These are phyloP conservation scores for Thrips palmi DNA, from an alignment of 1,140 invertebrate species.

Conservation along the genomic window DNA sequence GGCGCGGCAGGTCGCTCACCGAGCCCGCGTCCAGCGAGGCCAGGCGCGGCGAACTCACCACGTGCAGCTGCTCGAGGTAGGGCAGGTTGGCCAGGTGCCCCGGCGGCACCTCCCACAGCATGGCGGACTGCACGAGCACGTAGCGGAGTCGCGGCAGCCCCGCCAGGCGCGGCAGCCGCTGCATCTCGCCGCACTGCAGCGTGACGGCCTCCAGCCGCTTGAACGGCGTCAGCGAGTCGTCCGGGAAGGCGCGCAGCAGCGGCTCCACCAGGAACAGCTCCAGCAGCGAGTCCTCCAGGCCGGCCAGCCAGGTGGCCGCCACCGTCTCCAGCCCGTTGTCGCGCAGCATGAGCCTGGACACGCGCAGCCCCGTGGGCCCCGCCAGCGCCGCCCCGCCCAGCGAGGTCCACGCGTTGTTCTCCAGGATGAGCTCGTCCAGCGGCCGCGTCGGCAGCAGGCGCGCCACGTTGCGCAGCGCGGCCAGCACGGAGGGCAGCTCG, in stretches of 20 bases:
- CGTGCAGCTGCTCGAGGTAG: slow-evolving; percentile 51
- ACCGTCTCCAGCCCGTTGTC: slow-evolving; percentile 67
- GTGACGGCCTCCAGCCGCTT: slow-evolving; percentile 63
- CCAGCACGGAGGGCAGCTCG: slow-evolving; percentile 51
- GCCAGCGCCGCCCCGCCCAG: slow-evolving; percentile 59
- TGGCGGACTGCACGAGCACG: slow-evolving; percentile 40
- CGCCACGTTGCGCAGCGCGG: slow-evolving; percentile 49
- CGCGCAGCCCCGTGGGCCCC: slow-evolving; percentile 37
- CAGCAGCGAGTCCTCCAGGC: slow-evolving; percentile 38
- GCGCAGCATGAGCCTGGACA: slow-evolving; percentile 59
- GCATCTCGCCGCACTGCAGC: slow-evolving; percentile 51
- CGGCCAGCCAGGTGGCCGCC: slow-evolving; percentile 51
- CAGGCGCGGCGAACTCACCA: slow-evolving; percentile 45
- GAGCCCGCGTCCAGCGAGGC: slow-evolving; percentile 47
- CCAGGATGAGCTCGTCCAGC: slow-evolving; percentile 67
- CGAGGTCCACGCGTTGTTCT: slow-evolving; percentile 67
- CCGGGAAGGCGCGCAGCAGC: slow-evolving; percentile 51
- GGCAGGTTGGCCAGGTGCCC: slow-evolving; percentile 51
- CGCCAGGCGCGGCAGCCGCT: slow-evolving; percentile 36
- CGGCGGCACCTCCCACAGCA: slow-evolving; percentile 45
- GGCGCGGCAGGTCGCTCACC: slow-evolving; percentile 49
- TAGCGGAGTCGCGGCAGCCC: slow-evolving; percentile 19
- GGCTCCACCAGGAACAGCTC: slow-evolving; percentile 73
- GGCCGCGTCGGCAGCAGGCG: slow-evolving; percentile 43
- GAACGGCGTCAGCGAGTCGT: slow-evolving; percentile 53